Conservation (phyloP, 2,797 vertebrate species). For the Graptemys geographica region DNA sequence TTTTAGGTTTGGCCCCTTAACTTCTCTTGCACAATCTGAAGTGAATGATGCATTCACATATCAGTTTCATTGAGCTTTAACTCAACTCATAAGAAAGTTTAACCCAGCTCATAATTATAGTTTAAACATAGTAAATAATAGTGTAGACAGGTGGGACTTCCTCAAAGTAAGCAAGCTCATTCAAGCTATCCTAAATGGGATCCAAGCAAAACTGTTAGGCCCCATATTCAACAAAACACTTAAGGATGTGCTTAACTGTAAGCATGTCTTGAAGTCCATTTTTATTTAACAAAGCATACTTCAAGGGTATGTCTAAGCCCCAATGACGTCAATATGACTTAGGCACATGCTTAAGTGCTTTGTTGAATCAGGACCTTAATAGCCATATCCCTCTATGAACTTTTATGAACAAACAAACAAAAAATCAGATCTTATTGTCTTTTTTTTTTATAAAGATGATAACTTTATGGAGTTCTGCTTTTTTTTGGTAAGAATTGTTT, state of each 20-base stretch:
- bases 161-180: neutral
- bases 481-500: neutral
- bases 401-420: neutral
- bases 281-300: neutral
- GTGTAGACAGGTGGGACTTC: neutral
- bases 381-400: rapidly evolving
- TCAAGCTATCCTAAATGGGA: neutral
- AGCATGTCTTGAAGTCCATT: neutral
- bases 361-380: neutral
- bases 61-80: too few species aligned
- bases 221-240: neutral
- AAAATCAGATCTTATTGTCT: neutral
- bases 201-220: neutral
- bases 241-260: neutral
- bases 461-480: neutral
- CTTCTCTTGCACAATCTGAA: too few species aligned
- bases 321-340: neutral
- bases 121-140: neutral
- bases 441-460: neutral
- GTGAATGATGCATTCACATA: too few species aligned
- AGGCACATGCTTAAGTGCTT: neutral
- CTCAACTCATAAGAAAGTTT: neutral
- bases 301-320: neutral
- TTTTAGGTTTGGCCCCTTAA: too few species aligned
- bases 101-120: neutral